Evolutionary conservation across 2,797 vertebrate species (phyloP).

Genomic region (Sylvilagus floridanus): DNA sequence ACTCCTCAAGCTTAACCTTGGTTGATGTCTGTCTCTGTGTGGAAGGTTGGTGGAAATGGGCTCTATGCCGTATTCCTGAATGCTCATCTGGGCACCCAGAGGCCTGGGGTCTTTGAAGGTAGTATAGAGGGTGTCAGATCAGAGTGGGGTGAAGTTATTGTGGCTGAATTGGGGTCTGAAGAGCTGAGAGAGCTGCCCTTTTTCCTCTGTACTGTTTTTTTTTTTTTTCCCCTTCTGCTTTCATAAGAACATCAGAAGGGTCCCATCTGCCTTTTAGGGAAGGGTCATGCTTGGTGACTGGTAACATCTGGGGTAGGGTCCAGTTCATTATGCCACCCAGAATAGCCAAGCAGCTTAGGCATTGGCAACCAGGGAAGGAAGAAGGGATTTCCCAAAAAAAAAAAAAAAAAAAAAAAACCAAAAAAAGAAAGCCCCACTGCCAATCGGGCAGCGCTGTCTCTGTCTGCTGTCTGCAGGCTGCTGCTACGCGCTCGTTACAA

Average conservation of each 20-base stretch:
- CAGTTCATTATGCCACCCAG: constrained; percentile 33
- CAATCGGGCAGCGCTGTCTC: constrained; percentile 84
- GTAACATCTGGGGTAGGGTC: constrained; percentile 52
- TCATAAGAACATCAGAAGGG: not conserved
- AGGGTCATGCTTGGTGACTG: constrained; percentile 41
- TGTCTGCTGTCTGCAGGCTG: constrained; percentile 88
- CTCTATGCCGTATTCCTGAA: rapidly evolving
- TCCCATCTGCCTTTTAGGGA: constrained; percentile 51
- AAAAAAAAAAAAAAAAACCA: not conserved
- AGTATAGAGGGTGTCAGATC: rapidly evolving
- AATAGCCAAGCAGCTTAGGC: constrained; percentile 15
- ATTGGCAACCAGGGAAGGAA: not conserved
- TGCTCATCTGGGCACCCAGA: rapidly evolving
- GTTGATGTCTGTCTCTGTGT: rapidly evolving
- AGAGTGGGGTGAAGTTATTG: not conserved
- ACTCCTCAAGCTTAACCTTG: not conserved
- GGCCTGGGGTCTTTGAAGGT: not conserved
- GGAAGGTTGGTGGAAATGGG: not conserved
- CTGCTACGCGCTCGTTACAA: constrained; percentile 94
- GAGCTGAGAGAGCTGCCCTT: not conserved
- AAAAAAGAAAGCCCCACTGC: constrained; percentile 79
- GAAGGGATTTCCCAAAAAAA: constrained; percentile 45
- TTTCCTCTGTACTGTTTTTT: not conserved
- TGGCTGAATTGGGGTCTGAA: not conserved
- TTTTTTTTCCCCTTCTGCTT: too few relatives aligned